These are phyloP conservation scores for Drosophila parthenogenetica DNA, from an alignment of 2,888 invertebrate species.

Conservation along the genomic window DNA sequence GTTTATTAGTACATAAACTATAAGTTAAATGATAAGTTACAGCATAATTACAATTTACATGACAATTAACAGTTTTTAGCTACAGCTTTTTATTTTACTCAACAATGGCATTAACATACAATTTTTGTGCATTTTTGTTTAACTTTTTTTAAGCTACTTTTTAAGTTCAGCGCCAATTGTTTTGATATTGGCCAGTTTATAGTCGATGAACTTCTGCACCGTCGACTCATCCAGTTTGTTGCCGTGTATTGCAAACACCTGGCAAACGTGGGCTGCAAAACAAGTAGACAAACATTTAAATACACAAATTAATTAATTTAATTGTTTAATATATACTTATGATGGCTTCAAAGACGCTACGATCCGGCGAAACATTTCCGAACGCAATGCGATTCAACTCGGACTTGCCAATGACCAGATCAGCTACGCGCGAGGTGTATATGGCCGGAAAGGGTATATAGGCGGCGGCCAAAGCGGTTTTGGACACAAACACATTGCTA, in stretches of 20 bases:
- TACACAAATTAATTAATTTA: background rate
- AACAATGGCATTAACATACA: slow-evolving; percentile 52
- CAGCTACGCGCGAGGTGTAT: slow-evolving; percentile 82
- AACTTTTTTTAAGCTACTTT: slow-evolving; percentile 4
- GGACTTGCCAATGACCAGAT: slow-evolving; percentile 83
- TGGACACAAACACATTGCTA: slow-evolving; percentile 82
- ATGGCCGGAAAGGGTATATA: slow-evolving; percentile 82
- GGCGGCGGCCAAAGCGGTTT: slow-evolving; percentile 81
- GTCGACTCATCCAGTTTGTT: slow-evolving; percentile 67
- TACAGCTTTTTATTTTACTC: slow-evolving; percentile 58
- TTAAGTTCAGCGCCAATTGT: slow-evolving; percentile 25
- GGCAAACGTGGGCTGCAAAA: slow-evolving; percentile 83
- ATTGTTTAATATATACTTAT: slow-evolving; percentile 77
- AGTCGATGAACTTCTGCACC: slow-evolving; percentile 78
- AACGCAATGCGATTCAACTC: slow-evolving; percentile 69
- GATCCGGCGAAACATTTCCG: slow-evolving; percentile 64
- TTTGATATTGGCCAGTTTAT: slow-evolving; percentile 76
- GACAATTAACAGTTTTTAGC: slow-evolving; percentile 27
- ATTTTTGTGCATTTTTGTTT: slow-evolving; percentile 24
- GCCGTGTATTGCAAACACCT: slow-evolving; percentile 82
- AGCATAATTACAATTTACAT: background rate
- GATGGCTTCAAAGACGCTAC: slow-evolving; percentile 77
- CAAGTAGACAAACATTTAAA: background rate
- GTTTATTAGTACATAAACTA: background rate
- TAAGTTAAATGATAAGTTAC: slow-evolving; percentile 8